Conservation (phyloP, 2,888 invertebrate species). For the Opisthograptis luteolata region DNA sequence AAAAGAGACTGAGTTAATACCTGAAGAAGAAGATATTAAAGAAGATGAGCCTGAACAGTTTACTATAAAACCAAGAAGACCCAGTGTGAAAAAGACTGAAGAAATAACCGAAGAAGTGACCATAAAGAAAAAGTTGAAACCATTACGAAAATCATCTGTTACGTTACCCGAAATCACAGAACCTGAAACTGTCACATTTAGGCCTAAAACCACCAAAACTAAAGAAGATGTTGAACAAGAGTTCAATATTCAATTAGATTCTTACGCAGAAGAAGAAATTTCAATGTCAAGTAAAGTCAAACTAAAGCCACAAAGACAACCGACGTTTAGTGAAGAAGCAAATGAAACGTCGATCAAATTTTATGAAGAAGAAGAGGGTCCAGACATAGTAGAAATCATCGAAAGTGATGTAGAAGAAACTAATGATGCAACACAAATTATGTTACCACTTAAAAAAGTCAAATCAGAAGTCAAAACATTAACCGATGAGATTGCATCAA, state of each 20-base stretch:
- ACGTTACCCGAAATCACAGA: conserved; percentile 90
- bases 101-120: conserved; percentile 86
- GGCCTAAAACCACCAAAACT: conserved; percentile 89
- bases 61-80: conserved; percentile 69
- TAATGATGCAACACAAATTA: conserved; percentile 64
- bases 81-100: conserved; percentile 75
- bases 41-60: conserved; percentile 71
- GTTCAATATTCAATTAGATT: conserved; percentile 93
- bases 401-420: conserved; percentile 77
- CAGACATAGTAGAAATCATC: conserved; percentile 76
- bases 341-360: conserved; percentile 89
- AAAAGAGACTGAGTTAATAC: conserved; percentile 50
- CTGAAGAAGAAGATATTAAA: conserved; percentile 46
- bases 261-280: conserved; percentile 94
- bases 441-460: conserved; percentile 69
- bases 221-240: conserved; percentile 96
- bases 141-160: conserved; percentile 86
- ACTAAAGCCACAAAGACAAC: conserved; percentile 88
- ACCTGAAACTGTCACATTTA: conserved; percentile 91
- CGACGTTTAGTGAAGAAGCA: conserved; percentile 90
- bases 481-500: conserved; percentile 70
- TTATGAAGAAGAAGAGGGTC: conserved; percentile 76
- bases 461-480: conserved; percentile 62
- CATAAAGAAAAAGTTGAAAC: conserved; percentile 89
- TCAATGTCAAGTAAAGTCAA: conserved; percentile 93